Conservation (phyloP, 2,888 invertebrate genomes). For the Malachius bipustulatus region DNA sequence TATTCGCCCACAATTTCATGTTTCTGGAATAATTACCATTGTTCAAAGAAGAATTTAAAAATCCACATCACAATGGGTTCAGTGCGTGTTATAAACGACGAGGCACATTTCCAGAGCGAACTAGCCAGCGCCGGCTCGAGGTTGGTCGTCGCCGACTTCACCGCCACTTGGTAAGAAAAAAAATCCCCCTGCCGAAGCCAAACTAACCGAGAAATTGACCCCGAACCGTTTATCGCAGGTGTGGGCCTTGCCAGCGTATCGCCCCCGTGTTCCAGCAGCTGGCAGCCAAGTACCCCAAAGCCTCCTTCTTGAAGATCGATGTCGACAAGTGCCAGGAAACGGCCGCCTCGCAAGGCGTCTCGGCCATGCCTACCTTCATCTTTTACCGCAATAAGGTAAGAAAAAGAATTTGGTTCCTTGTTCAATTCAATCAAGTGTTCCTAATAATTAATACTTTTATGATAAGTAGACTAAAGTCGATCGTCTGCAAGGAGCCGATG, state of each 20-base stretch:
- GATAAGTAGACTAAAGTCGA: conserved; percentile 64
- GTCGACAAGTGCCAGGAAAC: conserved; percentile 88
- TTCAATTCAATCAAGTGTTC: conserved; percentile 1
- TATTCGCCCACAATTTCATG: no score
- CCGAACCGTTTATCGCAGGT: conserved; percentile 49
- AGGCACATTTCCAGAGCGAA: conserved; percentile 75
- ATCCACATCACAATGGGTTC: conserved; percentile 25
- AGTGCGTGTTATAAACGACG: conserved; percentile 57
- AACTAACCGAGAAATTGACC: no score
- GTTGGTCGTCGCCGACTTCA: conserved; percentile 89
- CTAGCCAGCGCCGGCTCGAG: conserved; percentile 74
- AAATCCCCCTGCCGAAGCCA: no score
- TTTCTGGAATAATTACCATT: no score
- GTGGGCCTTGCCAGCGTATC: conserved; percentile 91
- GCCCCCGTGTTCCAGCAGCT: conserved; percentile 86
- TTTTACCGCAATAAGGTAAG: conserved; percentile 75
- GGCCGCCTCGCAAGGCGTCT: conserved; percentile 77
- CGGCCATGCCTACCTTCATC: conserved; percentile 97
- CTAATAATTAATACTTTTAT: conserved; percentile 13
- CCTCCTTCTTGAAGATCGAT: conserved; percentile 88
- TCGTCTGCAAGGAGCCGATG: conserved; percentile 78
- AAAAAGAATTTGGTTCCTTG: neutral
- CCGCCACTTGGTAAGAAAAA: conserved; percentile 83
- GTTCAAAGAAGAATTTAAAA: no score
- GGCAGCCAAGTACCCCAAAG: conserved; percentile 75